phyloP scores from a whole-genome alignment of 2,888 invertebrate genomes.

The Cerastis rubricosa region DNA sequence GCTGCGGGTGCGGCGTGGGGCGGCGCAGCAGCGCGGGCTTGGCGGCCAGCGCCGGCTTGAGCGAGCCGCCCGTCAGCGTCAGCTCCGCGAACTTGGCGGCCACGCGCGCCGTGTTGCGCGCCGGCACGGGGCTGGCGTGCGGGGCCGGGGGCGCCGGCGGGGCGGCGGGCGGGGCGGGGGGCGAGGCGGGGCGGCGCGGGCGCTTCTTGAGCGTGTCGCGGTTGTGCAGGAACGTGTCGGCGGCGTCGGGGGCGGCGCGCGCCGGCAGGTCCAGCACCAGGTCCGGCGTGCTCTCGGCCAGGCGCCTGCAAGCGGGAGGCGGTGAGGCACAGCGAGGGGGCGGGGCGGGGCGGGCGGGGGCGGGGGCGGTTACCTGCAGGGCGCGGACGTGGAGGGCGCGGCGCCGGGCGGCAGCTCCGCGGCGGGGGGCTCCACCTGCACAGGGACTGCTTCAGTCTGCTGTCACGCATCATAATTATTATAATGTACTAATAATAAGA shows the following conservation, averaged over 20 bases:
- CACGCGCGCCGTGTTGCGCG: conserved; percentile 91
- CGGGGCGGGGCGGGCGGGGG: conserved; percentile 21
- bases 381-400: conserved; percentile 37
- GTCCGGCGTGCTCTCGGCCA: conserved; percentile 92
- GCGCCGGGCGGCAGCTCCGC: conserved; percentile 7
- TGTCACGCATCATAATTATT: neutral
- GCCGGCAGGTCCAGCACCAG: conserved; percentile 96
- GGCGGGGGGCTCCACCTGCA: conserved; percentile 50
- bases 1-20: conserved; percentile 82
- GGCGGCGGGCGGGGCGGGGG: conserved; percentile 68
- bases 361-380: conserved; percentile 40
- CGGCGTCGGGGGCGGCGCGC: conserved; percentile 75
- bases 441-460: conserved; percentile 24
- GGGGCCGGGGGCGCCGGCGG: conserved; percentile 85
- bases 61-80: conserved; percentile 91
- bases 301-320: conserved; percentile 78
- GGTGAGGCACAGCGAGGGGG: conserved; percentile 70
- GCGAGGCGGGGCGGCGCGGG: conserved; percentile 70
- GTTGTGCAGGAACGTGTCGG: conserved; percentile 85
- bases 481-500: neutral
- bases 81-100: conserved; percentile 92
- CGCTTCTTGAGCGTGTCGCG: conserved; percentile 80
- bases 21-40: conserved; percentile 94
- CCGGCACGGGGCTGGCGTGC: conserved; percentile 90
- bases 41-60: conserved; percentile 94